Evolutionary conservation across 64 coral and sea anemone species (phyloP).

Genomic region (Hydrozoanthus tunicans): DNA sequence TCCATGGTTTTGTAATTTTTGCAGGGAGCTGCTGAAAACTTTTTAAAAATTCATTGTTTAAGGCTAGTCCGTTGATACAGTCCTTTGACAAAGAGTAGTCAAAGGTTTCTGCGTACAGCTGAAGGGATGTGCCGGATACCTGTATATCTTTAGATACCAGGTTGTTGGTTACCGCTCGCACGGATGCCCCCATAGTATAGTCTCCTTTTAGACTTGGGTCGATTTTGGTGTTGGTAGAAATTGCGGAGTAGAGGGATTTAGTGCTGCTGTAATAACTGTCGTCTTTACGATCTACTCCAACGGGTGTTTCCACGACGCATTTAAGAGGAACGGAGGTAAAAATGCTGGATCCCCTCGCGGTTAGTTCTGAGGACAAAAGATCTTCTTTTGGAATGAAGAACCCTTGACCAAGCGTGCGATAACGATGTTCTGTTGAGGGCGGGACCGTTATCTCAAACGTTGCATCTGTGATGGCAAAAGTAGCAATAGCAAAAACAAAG

Average conservation of each 20-base stretch:
- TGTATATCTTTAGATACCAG: not conserved
- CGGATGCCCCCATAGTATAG: conserved; percentile 48
- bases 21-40: not conserved
- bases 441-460: not conserved
- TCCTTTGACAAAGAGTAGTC: conserved; percentile 11
- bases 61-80: not conserved
- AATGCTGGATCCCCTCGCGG: not conserved
- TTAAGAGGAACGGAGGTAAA: not conserved
- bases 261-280: conserved; percentile 55
- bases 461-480: not conserved
- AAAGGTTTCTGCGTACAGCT: not conserved
- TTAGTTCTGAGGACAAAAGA: conserved; percentile 28
- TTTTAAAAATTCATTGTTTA: not conserved
- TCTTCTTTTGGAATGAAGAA: conserved; percentile 46
- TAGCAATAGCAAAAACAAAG: no score
- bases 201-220: conserved; percentile 22
- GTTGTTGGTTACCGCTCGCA: conserved; percentile 37
- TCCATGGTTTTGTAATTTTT: not conserved
- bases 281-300: conserved; percentile 42
- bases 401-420: conserved; percentile 42
- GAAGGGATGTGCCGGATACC: not conserved
- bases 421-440: not conserved
- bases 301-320: conserved; percentile 3
- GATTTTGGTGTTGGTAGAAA: conserved; percentile 36
- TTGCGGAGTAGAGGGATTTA: conserved; percentile 31